phyloP scores from a whole-genome alignment of 2,888 invertebrate genomes.

The Tetragnatha montana region DNA sequence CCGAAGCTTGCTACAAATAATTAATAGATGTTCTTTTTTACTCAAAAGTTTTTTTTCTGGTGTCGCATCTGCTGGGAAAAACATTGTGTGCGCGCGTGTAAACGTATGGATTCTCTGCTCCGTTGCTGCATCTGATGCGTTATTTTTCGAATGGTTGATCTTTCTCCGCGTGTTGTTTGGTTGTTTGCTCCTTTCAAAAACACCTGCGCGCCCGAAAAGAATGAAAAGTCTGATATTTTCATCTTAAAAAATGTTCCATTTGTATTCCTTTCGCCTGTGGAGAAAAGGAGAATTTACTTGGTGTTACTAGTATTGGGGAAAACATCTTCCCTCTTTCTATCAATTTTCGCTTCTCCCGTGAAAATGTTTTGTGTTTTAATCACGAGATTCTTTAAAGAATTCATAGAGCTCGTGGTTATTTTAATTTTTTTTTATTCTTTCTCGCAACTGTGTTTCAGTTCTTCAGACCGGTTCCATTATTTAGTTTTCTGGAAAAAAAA shows the following conservation, averaged over 20 bases:
- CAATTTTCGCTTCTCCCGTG: not conserved
- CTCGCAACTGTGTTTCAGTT: not conserved
- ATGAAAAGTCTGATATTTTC: not conserved
- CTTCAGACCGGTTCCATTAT: not conserved
- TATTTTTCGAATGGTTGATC: not conserved
- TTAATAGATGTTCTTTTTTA: not conserved
- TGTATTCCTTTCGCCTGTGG: not conserved
- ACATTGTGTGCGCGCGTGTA: too few species aligned
- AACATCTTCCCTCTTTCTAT: not conserved
- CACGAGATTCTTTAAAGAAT: constrained; percentile 28
- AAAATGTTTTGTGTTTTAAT: constrained; percentile 30
- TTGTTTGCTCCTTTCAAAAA: constrained; percentile 4
- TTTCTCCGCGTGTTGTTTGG: not conserved
- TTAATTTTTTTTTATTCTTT: not conserved
- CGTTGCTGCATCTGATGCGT: not conserved
- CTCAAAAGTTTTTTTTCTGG: too few species aligned
- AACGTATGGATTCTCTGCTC: too few species aligned
- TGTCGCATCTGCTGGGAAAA: too few species aligned
- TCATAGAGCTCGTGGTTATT: constrained; percentile 22
- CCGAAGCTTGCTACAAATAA: not conserved
- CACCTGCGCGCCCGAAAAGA: constrained; percentile 16
- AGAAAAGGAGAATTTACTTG: constrained; percentile 1
- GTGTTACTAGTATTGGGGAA: not conserved
- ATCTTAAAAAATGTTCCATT: not conserved
- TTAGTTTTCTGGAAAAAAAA: not conserved